Evolutionary conservation across 2,888 invertebrate genomes (phyloP).

Genomic region (Leucoptera coffeella): DNA sequence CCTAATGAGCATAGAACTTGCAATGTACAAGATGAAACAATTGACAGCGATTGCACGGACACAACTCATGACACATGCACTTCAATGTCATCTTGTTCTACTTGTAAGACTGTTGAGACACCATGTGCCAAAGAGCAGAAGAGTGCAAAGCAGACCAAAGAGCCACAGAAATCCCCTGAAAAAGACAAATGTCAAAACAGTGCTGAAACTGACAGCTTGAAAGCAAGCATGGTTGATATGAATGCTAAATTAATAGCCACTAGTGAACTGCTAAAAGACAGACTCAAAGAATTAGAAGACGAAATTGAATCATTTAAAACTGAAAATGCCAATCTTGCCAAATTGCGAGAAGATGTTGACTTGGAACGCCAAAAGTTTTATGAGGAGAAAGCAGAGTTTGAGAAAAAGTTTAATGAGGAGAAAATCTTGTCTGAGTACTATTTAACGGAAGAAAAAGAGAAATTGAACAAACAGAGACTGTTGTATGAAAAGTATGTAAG

Average conservation of each 20-base stretch:
- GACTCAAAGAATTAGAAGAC: constrained; percentile 59
- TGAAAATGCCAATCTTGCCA: constrained; percentile 38
- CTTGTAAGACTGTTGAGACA: constrained; percentile 27
- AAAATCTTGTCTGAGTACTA: constrained; percentile 59
- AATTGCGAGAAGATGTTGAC: constrained; percentile 57
- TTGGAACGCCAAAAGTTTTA: constrained; percentile 55
- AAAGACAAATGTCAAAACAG: constrained; percentile 14
- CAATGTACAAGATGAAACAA: constrained; percentile 16
- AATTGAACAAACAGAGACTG: constrained; percentile 58
- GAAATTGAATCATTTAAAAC: constrained; percentile 52
- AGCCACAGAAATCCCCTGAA: constrained; percentile 6
- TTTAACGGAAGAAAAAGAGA: constrained; percentile 64
- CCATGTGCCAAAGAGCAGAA: constrained; percentile 11
- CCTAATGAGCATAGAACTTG: constrained; percentile 11
- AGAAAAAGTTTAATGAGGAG: constrained; percentile 59
- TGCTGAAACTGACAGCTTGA: constrained; percentile 20
- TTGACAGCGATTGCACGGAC: constrained; percentile 24
- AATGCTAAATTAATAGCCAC: constrained; percentile 45
- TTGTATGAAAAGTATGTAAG: constrained; percentile 62
- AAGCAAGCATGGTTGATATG: constrained; percentile 34
- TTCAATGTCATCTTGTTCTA: constrained; percentile 27
- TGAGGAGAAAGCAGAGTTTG: constrained; percentile 53
- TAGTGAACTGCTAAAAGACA: constrained; percentile 54
- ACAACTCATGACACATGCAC: constrained; percentile 25
- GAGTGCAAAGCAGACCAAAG: constrained; percentile 9